A percentile compares a stretch with the other conserved stretches of the same genome.
Conservation (phyloP, 2,113 vertebrate genomes). For the Albula goreensis region DNA sequence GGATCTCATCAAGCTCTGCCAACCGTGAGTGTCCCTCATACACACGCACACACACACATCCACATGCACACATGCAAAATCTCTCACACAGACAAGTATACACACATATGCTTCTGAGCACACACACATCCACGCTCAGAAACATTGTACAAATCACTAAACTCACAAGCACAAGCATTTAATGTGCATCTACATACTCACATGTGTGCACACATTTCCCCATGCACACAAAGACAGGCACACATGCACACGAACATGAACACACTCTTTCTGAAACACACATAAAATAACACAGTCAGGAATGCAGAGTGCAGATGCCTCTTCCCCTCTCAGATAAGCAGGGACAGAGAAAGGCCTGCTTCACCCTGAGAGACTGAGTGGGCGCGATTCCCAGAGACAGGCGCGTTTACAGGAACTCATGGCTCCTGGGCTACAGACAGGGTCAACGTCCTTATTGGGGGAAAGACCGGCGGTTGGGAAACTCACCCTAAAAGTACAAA, state of each 20-base stretch:
- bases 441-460: neutral
- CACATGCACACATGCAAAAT: neutral
- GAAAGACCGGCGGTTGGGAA: neutral
- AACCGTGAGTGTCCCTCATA: neutral
- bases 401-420: neutral
- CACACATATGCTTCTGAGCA: neutral
- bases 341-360: neutral
- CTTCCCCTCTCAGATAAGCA: neutral
- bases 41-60: neutral
- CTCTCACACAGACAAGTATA: neutral
- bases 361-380: neutral
- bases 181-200: neutral
- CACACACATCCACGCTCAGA: neutral
- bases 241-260: neutral
- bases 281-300: neutral
- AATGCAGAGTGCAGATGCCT: neutral
- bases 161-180: no score
- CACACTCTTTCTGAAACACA: neutral
- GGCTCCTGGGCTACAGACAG: neutral
- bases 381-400: neutral
- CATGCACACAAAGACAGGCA: neutral
- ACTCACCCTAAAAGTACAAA: neutral
- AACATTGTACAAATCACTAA: neutral
- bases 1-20: conserved; percentile 15
- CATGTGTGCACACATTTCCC: neutral